Conservation (phyloP, 2,888 invertebrate genomes). For the Elegia similella region DNA sequence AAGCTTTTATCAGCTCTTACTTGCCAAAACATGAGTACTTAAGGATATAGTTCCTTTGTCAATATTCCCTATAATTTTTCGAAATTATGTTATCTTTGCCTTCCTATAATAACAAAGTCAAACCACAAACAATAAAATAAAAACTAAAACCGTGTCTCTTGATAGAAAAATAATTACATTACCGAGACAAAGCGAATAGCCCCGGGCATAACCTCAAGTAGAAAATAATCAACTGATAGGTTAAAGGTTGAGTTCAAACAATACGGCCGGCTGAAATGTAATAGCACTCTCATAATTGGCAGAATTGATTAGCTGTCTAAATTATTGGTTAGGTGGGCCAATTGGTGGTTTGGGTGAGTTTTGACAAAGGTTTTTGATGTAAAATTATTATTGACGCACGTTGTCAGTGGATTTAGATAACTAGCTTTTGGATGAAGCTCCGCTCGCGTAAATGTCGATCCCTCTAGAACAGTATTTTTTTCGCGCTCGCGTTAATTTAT, state of each 20-base stretch:
- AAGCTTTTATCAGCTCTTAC: no score
- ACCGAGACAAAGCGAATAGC: neutral
- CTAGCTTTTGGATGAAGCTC: no score
- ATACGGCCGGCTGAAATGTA: constrained; percentile 23
- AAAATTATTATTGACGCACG: no score
- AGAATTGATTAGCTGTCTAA: constrained; percentile 28
- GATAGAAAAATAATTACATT: constrained; percentile 1
- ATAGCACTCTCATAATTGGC: constrained; percentile 46
- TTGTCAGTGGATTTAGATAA: no score
- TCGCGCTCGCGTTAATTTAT: no score
- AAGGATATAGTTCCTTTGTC: no score
- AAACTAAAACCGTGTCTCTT: neutral
- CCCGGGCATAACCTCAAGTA: constrained; percentile 19
- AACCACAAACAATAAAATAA: neutral
- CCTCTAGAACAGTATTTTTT: no score
- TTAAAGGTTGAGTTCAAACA: constrained; percentile 24
- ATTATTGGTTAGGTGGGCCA: constrained; percentile 9
- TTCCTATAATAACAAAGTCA: neutral
- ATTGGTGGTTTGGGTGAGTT: neutral
- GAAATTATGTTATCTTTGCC: no score
- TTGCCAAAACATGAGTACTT: no score
- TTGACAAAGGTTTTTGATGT: neutral
- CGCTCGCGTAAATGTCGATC: no score
- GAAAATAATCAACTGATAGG: constrained; percentile 39
- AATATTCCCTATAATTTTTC: no score